A percentile compares a stretch with the other conserved stretches of the same genome.
These are phyloP conservation scores for Antechinus stuartii DNA, from an alignment of 2,113 vertebrate species.

Conservation along the genomic window DNA sequence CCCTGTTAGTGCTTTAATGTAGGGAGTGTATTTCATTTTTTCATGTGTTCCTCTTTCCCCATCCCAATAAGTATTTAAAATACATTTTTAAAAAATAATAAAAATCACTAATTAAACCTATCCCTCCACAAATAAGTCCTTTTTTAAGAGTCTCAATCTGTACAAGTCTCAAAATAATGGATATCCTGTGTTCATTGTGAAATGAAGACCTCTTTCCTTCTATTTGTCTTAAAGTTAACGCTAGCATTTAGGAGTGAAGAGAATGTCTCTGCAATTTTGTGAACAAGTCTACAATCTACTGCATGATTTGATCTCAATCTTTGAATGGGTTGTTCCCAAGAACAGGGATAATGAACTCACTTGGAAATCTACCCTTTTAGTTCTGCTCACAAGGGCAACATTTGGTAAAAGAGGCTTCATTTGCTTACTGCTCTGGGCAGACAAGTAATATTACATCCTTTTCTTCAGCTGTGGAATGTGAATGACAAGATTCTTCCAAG, in stretches of 20 bases:
- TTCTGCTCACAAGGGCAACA: not conserved
- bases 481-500: conserved; percentile 35
- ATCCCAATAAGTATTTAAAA: not conserved
- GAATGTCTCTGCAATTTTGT: conserved; percentile 31
- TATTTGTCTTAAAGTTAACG: conserved; percentile 21
- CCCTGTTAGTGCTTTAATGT: not conserved
- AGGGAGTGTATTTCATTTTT: not conserved
- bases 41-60: not conserved
- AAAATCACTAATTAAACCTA: not conserved
- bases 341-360: not conserved
- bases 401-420: not conserved
- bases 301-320: not conserved
- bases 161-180: conserved; percentile 11
- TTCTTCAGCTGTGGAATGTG: conserved; percentile 16
- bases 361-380: not conserved
- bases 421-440: conserved; percentile 50
- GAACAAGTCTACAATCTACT: conserved; percentile 10
- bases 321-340: not conserved
- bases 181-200: conserved; percentile 20
- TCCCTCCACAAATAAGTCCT: conserved; percentile 32
- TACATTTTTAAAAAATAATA: not conserved
- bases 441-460: not conserved
- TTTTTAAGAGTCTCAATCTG: not conserved
- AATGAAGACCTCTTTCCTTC: conserved; percentile 17
- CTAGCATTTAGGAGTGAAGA: not conserved